Conservation (phyloP, 2,888 invertebrate genomes). For the Emmelina monodactyla region DNA sequence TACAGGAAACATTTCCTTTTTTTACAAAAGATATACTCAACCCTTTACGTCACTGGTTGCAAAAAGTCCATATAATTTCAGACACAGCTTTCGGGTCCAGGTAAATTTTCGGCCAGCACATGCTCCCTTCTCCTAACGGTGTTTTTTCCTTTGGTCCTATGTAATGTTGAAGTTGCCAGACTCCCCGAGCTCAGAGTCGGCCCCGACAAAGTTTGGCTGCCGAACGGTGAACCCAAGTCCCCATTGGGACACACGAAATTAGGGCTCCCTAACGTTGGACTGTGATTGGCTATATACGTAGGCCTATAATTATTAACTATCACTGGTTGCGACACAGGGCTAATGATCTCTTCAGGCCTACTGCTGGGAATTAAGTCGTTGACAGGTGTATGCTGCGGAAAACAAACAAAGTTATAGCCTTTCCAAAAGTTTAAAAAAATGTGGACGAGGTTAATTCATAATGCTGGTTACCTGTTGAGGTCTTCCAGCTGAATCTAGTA, state of each 20-base stretch:
- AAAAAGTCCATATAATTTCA: constrained; percentile 33
- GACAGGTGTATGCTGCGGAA: constrained; percentile 38
- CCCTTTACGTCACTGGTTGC: no score
- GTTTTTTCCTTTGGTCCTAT: constrained; percentile 59
- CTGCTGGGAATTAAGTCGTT: constrained; percentile 34
- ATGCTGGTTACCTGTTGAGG: constrained; percentile 33
- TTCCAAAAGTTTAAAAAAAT: background rate
- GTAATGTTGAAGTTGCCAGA: constrained; percentile 51
- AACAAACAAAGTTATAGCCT: constrained; percentile 7
- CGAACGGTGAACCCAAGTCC: constrained; percentile 45
- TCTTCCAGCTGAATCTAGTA: constrained; percentile 47
- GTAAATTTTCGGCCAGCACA: constrained; percentile 83
- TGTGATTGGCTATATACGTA: constrained; percentile 45
- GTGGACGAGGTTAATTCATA: background rate
- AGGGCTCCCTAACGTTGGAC: constrained; percentile 56
- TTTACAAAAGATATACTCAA: no score
- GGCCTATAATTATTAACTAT: constrained; percentile 45
- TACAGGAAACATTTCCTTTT: no score
- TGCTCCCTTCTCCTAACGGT: constrained; percentile 71
- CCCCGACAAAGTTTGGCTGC: constrained; percentile 48
- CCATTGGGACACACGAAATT: constrained; percentile 60
- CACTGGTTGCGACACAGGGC: constrained; percentile 38
- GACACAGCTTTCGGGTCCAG: constrained; percentile 90
- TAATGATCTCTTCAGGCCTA: constrained; percentile 49
- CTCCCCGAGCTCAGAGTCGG: constrained; percentile 55